Conservation (phyloP, 2,888 invertebrate genomes). For the Agrotis segetum region DNA sequence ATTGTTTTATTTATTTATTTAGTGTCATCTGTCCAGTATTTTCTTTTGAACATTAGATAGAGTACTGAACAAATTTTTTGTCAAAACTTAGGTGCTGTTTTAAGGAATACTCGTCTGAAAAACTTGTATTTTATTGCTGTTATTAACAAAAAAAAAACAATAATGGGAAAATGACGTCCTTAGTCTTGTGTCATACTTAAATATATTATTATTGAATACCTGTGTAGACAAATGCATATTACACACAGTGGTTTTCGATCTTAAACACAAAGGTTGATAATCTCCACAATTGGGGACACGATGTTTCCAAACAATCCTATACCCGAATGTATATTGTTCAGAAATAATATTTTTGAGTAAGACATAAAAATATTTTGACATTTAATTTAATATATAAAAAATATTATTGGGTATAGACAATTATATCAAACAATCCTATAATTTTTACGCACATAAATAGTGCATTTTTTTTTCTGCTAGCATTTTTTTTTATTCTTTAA, state of each 20-base stretch:
- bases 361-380: constrained; percentile 51
- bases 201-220: constrained; percentile 41
- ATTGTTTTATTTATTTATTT: constrained; percentile 27
- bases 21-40: constrained; percentile 60
- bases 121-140: constrained; percentile 47
- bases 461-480: constrained; percentile 77
- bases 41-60: constrained; percentile 65
- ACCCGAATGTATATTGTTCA: neutral
- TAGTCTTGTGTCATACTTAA: constrained; percentile 45
- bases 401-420: constrained; percentile 58
- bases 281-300: neutral
- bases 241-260: neutral
- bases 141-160: constrained; percentile 15
- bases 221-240: neutral
- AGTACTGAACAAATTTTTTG: constrained; percentile 77
- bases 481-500: constrained; percentile 72
- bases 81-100: constrained; percentile 78
- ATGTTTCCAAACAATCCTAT: neutral
- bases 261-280: neutral
- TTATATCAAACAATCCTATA: constrained; percentile 66
- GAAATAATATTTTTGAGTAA: constrained; percentile 51
- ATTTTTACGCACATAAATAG: constrained; percentile 75
- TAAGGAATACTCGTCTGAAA: constrained; percentile 51
- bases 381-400: constrained; percentile 51
- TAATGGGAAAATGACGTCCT: constrained; percentile 18